A percentile compares a stretch with the other conserved stretches of the same genome.
phyloP scores from a whole-genome alignment of 2,113 vertebrate species.

The Pelvicachromis taeniatus region DNA sequence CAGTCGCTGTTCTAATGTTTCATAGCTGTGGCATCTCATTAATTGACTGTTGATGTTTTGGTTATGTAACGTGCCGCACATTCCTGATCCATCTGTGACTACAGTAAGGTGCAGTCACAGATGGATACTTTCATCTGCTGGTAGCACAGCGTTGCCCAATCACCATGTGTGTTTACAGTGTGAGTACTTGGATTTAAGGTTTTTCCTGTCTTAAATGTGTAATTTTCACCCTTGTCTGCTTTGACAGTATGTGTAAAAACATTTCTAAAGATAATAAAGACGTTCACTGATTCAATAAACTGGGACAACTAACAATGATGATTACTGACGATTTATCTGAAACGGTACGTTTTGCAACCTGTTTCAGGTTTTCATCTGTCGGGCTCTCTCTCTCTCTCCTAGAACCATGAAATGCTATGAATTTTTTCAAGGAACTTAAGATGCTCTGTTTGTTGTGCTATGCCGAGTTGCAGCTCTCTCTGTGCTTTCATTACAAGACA shows the following conservation, averaged over 20 bases:
- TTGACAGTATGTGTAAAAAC: neutral
- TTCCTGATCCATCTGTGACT: conserved; percentile 29
- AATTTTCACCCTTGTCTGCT: neutral
- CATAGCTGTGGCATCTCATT: neutral
- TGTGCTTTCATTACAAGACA: conserved; percentile 30
- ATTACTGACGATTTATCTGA: neutral
- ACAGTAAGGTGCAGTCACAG: conserved; percentile 23
- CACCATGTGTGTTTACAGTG: conserved; percentile 16
- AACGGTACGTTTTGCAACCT: neutral
- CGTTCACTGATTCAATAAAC: neutral
- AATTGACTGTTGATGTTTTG: neutral
- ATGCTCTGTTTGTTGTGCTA: neutral
- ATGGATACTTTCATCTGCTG: conserved; percentile 19
- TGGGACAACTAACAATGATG: neutral
- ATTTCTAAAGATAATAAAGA: neutral
- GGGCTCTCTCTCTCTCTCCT: neutral
- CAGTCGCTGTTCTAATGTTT: neutral
- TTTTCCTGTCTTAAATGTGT: conserved; percentile 3
- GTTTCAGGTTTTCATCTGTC: neutral
- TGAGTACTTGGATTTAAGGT: neutral
- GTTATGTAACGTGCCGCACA: neutral
- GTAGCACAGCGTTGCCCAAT: neutral
- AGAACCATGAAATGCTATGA: neutral
- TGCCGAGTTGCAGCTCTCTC: conserved; percentile 10
- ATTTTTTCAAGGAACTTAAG: neutral